A percentile compares a stretch with the other conserved stretches of the same genome.
Conservation (phyloP, 37 sponge, comb jelly and placozoan genomes). For the Aphrocallistes beatrix region DNA sequence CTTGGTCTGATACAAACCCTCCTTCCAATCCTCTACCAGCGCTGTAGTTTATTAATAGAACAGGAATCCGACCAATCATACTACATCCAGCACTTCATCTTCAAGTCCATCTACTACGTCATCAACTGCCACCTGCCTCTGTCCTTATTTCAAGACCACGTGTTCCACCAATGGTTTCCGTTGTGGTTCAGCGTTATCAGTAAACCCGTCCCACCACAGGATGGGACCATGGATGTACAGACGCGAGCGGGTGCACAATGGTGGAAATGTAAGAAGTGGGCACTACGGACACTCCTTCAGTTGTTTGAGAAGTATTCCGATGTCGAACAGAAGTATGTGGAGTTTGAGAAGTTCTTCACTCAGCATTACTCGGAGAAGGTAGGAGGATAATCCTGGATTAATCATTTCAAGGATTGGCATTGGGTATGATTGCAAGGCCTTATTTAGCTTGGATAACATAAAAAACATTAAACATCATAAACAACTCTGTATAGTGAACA, state of each 20-base stretch:
- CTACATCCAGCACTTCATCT: slow-evolving; percentile 51
- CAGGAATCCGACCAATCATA: slow-evolving; percentile 46
- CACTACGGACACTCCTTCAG: slow-evolving; percentile 52
- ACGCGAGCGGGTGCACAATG: slow-evolving; percentile 53
- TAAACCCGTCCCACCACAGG: background rate
- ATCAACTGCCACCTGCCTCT: slow-evolving; percentile 28
- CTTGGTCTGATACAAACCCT: slow-evolving; percentile 34
- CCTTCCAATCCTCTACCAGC: slow-evolving; percentile 55
- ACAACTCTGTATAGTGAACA: too few species aligned
- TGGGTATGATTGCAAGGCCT: too few species aligned
- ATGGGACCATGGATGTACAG: slow-evolving; percentile 36
- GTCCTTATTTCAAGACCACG: slow-evolving; percentile 6
- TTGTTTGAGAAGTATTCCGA: slow-evolving; percentile 47
- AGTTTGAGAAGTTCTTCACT: slow-evolving; percentile 5
- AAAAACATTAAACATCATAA: too few species aligned
- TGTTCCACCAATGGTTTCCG: background rate
- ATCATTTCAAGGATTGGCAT: too few species aligned
- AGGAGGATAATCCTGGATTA: too few species aligned
- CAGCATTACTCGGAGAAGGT: slow-evolving; percentile 15
- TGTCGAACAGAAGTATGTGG: too few species aligned
- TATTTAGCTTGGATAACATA: too few species aligned
- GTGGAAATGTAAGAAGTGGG: slow-evolving; percentile 98
- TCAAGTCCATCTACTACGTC: slow-evolving; percentile 63
- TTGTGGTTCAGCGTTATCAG: background rate
- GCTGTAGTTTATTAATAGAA: slow-evolving; percentile 35